These are phyloP conservation scores for Heliconius hortense DNA, from an alignment of 2,888 invertebrate species.

Conservation along the genomic window DNA sequence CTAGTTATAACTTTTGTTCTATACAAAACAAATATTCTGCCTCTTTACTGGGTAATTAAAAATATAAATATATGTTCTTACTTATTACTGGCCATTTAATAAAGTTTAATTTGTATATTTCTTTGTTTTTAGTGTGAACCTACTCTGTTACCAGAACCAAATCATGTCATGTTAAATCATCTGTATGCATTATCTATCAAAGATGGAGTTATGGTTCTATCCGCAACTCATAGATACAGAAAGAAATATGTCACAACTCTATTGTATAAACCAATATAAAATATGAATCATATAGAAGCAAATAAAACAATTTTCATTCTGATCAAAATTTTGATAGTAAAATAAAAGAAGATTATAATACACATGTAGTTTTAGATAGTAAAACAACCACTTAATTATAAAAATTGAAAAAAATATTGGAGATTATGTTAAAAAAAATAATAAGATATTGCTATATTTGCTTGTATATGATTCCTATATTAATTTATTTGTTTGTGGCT, in stretches of 20 bases:
- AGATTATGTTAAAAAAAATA: too few relatives aligned
- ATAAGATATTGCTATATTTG: neutral
- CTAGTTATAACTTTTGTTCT: neutral
- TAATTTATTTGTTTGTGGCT: conserved; percentile 25
- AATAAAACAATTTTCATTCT: neutral
- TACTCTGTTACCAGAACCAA: conserved; percentile 98
- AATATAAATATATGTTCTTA: neutral
- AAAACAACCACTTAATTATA: too few relatives aligned
- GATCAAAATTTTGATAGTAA: too few relatives aligned
- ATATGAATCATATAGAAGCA: conserved; percentile 11
- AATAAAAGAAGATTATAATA: too few relatives aligned
- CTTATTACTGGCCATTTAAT: neutral
- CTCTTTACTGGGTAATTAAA: neutral
- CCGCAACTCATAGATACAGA: conserved; percentile 98
- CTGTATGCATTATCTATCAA: conserved; percentile 99
- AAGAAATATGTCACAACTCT: conserved; percentile 99
- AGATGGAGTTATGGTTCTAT: conserved; percentile 99
- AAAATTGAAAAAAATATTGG: too few relatives aligned
- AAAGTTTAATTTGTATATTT: neutral
- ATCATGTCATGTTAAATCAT: conserved; percentile 99
- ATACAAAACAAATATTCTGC: neutral
- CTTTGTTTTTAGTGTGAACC: conserved; percentile 93
- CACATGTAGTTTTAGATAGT: too few relatives aligned
- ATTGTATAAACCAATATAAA: conserved; percentile 97
- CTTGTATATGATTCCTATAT: neutral